phyloP scores from a whole-genome alignment of 2,113 vertebrate species.

The Condylura cristata region DNA sequence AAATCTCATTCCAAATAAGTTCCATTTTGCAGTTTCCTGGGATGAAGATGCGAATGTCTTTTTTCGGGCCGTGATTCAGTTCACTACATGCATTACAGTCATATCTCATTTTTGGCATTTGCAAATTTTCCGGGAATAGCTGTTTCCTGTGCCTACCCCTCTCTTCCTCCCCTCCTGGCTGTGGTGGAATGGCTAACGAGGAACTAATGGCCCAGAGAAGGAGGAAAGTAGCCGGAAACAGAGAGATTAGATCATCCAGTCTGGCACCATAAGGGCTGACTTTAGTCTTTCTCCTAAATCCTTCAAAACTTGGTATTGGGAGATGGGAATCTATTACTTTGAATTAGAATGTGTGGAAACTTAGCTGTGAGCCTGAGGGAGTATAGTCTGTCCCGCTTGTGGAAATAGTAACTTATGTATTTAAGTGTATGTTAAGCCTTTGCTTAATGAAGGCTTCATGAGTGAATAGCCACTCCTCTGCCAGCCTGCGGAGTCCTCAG shows the following conservation, averaged over 20 bases:
- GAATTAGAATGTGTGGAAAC: not conserved
- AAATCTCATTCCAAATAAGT: not conserved
- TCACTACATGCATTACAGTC: not conserved
- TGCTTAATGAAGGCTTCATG: not conserved
- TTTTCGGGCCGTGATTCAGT: not conserved
- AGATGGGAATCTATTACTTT: not conserved
- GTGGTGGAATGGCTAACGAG: not conserved
- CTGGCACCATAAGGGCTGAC: not conserved
- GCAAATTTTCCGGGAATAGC: not conserved
- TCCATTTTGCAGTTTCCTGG: not conserved
- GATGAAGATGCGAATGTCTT: not conserved
- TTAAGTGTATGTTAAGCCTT: not conserved
- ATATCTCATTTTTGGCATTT: not conserved
- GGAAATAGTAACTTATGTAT: not conserved
- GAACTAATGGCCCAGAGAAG: not conserved
- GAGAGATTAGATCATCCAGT: not conserved
- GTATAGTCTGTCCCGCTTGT: conserved; percentile 12
- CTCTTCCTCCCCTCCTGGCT: not conserved
- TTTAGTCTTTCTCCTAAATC: conserved; percentile 24
- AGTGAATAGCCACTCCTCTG: not conserved
- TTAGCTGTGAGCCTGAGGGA: not conserved
- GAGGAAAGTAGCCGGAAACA: not conserved
- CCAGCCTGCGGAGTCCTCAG: not conserved
- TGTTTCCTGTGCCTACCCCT: not conserved
- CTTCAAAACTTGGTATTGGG: not conserved